Conservation (phyloP, 2,888 invertebrate genomes). For the Parnassius orleans region DNA sequence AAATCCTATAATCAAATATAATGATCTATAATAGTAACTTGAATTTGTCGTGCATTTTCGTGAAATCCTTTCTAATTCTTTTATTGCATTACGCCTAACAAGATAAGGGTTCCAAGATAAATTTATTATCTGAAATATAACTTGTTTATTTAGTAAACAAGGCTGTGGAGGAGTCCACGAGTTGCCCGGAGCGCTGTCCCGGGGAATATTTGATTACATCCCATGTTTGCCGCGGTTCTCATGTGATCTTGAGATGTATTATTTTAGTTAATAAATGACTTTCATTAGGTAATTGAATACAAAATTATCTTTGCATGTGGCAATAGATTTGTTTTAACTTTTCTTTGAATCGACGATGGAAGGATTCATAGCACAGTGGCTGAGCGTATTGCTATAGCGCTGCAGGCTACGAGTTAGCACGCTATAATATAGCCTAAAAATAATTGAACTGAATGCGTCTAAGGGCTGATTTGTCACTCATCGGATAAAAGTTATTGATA, state of each 20-base stretch:
- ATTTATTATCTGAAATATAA: constrained; percentile 25
- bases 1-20: no score
- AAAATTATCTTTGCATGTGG: no score
- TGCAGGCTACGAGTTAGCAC: no score
- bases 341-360: no score
- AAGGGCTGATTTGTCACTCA: no score
- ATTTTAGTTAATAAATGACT: constrained; percentile 34
- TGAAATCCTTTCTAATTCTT: constrained; percentile 11
- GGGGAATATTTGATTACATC: constrained; percentile 40
- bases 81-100: constrained; percentile 21
- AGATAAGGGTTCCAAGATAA: constrained; percentile 19
- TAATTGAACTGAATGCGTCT: no score
- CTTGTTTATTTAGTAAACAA: constrained; percentile 27
- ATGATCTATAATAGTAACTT: no score
- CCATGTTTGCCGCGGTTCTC: constrained; percentile 28
- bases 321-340: no score
- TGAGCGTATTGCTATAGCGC: no score
- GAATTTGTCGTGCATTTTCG: neutral
- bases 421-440: no score
- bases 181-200: constrained; percentile 24
- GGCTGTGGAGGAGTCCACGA: constrained; percentile 18
- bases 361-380: no score
- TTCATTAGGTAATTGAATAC: neutral
- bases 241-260: constrained; percentile 35
- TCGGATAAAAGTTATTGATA: no score